Evolutionary conservation across 2,888 invertebrate genomes (phyloP).

Genomic region (Gasteruption jaculator): DNA sequence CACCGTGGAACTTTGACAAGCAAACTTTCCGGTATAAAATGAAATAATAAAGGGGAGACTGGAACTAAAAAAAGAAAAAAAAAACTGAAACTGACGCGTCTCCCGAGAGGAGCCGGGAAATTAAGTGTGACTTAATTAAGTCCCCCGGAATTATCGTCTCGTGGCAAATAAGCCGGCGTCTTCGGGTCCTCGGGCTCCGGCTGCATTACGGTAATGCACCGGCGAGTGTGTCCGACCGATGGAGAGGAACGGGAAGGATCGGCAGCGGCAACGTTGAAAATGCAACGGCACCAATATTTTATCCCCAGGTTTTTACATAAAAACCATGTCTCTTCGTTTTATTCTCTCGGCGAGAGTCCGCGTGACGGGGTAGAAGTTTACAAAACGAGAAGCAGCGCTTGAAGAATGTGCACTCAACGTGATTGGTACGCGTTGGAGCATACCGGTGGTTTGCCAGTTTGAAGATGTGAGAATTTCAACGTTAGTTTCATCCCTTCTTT

Average conservation of each 20-base stretch:
- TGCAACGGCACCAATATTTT: slow-evolving; percentile 24
- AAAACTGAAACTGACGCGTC: not conserved
- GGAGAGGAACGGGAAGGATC: not conserved
- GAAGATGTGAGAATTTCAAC: slow-evolving; percentile 35
- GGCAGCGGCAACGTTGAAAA: slow-evolving; percentile 24
- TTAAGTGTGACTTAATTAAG: slow-evolving; percentile 42
- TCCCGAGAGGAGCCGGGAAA: slow-evolving; percentile 4
- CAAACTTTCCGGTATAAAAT: slow-evolving; percentile 1
- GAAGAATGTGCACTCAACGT: slow-evolving; percentile 48
- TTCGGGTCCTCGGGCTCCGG: slow-evolving; percentile 8
- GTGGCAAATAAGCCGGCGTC: slow-evolving; percentile 25
- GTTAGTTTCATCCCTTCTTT: slow-evolving; percentile 19
- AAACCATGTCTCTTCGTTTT: slow-evolving; percentile 19
- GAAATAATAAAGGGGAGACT: not conserved
- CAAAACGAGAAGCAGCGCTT: slow-evolving; percentile 31
- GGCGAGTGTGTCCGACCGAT: too few species aligned
- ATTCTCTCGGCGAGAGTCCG: slow-evolving; percentile 5
- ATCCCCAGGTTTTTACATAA: slow-evolving; percentile 20
- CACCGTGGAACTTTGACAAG: too few species aligned
- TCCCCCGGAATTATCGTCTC: slow-evolving; percentile 31
- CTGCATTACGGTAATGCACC: too few species aligned
- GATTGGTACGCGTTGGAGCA: slow-evolving; percentile 41
- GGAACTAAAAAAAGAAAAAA: not conserved
- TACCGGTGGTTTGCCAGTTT: slow-evolving; percentile 31
- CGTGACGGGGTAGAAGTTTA: slow-evolving; percentile 14